A percentile compares a stretch with the other conserved stretches of the same genome.
Evolutionary conservation across 2,113 vertebrate species (phyloP).

Genomic region (Limanda limanda): DNA sequence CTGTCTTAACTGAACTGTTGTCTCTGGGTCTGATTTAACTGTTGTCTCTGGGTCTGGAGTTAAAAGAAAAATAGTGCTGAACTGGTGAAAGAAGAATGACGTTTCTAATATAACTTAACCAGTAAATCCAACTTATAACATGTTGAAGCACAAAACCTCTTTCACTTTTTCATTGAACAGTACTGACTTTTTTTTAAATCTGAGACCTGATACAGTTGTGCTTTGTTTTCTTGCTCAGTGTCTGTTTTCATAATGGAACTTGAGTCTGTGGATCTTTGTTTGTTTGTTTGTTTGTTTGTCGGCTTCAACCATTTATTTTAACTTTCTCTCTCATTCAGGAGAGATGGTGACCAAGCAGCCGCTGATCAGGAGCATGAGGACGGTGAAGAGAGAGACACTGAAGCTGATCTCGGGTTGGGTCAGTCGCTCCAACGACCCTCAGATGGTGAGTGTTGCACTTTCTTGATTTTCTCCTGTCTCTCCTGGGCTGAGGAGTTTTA

Average conservation of each 20-base stretch:
- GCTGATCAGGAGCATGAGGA: slow-evolving; percentile 95
- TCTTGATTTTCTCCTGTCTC: not conserved
- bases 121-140: too few species aligned
- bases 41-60: too few species aligned
- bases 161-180: too few species aligned
- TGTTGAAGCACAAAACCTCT: too few species aligned
- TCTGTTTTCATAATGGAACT: not conserved
- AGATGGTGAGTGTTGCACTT: slow-evolving; percentile 87
- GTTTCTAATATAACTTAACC: too few species aligned
- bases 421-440: slow-evolving; percentile 95
- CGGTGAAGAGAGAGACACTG: slow-evolving; percentile 96
- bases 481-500: too few species aligned
- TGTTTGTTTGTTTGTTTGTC: not conserved
- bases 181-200: too few species aligned
- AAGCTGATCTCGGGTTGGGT: slow-evolving; percentile 98
- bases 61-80: too few species aligned
- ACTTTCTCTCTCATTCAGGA: slow-evolving; percentile 75
- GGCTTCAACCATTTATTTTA: not conserved
- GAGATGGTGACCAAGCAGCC: slow-evolving; percentile 98
- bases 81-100: too few species aligned
- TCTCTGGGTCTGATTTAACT: too few species aligned
- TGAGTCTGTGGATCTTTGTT: not conserved
- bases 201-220: too few species aligned
- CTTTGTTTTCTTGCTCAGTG: not conserved
- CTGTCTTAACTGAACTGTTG: too few species aligned